A percentile compares a stretch with the other conserved stretches of the same genome.
These are phyloP conservation scores for Leucoptera coffeella DNA, from an alignment of 2,888 invertebrate species.

Conservation along the genomic window DNA sequence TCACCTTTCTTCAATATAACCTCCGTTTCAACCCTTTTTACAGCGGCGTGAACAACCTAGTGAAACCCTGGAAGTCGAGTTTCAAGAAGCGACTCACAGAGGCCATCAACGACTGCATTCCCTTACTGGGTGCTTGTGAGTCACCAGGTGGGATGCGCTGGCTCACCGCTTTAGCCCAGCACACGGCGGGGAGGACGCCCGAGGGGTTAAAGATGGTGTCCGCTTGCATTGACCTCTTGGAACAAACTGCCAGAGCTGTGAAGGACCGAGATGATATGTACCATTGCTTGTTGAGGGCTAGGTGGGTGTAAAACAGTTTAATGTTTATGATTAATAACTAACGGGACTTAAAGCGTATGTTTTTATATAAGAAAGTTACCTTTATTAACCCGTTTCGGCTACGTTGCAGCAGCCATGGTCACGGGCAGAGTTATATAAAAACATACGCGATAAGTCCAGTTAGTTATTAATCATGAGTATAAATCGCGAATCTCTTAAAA, in stretches of 20 bases:
- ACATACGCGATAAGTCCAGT: too few species aligned
- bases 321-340: too few species aligned
- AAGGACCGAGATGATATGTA: slow-evolving; percentile 67
- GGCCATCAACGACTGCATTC: slow-evolving; percentile 63
- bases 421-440: too few species aligned
- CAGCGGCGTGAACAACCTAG: slow-evolving; percentile 67
- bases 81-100: slow-evolving; percentile 63
- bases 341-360: too few species aligned
- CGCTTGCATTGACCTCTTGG: slow-evolving; percentile 60
- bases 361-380: too few species aligned
- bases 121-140: slow-evolving; percentile 62
- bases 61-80: slow-evolving; percentile 53
- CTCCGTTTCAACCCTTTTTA: slow-evolving; percentile 9
- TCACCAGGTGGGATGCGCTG: slow-evolving; percentile 83
- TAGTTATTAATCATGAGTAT: too few species aligned
- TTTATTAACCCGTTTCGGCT: too few species aligned
- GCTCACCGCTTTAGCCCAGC: slow-evolving; percentile 62
- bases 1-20: too few species aligned
- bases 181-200: slow-evolving; percentile 13
- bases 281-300: slow-evolving; percentile 72
- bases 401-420: too few species aligned
- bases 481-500: too few species aligned
- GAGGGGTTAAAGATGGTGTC: slow-evolving; percentile 25
- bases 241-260: slow-evolving; percentile 63
- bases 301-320: too few species aligned